A percentile compares a stretch with the other conserved stretches of the same genome.
Evolutionary conservation across 2,113 vertebrate genomes (phyloP).

Genomic region (Excalfactoria chinensis): DNA sequence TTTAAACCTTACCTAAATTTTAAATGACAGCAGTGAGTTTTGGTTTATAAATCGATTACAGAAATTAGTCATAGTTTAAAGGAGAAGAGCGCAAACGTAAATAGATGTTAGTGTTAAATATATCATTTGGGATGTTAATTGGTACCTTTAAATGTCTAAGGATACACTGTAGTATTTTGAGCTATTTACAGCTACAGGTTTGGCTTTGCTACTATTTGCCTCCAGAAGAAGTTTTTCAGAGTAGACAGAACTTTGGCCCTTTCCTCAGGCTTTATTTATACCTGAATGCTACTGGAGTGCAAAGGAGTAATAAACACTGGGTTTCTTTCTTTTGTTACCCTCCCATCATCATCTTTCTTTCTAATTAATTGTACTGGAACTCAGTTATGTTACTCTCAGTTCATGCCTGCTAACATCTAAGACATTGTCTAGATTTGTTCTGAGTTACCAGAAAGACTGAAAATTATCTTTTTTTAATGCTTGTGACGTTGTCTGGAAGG

Average conservation of each 20-base stretch:
- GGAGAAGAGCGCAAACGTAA: neutral
- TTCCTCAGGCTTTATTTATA: neutral
- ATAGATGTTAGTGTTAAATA: slow-evolving; percentile 34
- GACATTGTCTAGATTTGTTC: neutral
- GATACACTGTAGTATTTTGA: neutral
- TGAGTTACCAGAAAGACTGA: neutral
- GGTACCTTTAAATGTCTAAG: slow-evolving; percentile 19
- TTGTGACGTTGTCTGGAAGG: neutral
- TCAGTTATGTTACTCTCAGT: neutral
- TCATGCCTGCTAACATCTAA: neutral
- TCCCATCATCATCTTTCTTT: neutral
- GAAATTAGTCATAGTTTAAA: slow-evolving; percentile 37
- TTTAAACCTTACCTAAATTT: slow-evolving; percentile 39
- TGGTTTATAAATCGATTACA: slow-evolving; percentile 40
- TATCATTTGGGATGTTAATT: neutral
- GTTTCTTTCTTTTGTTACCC: neutral
- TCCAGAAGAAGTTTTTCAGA: neutral
- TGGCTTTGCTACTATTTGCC: neutral
- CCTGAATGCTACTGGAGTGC: neutral
- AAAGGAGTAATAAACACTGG: neutral
- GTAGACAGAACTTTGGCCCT: neutral
- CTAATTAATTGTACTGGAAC: neutral
- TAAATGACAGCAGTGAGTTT: slow-evolving; percentile 36
- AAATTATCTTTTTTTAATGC: neutral
- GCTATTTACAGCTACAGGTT: slow-evolving; percentile 38